Evolutionary conservation across 2,797 vertebrate genomes (phyloP).

Genomic region (Enteromius unitaeniatus): DNA sequence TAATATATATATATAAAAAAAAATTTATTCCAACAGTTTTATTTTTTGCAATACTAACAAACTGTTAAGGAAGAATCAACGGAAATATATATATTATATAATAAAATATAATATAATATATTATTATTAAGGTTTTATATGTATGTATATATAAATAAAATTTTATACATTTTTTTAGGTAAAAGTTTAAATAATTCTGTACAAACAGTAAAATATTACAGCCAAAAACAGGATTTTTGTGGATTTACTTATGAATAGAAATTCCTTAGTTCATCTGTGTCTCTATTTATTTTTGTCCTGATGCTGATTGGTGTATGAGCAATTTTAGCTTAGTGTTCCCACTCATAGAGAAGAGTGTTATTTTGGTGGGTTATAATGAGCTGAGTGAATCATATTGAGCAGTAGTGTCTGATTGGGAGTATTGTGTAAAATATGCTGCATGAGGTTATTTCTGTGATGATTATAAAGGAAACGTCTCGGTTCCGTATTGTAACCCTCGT

Average conservation of each 20-base stretch:
- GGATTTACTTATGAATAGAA: too few relatives aligned
- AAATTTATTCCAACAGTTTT: background rate
- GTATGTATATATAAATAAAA: too few relatives aligned
- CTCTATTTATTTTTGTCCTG: background rate
- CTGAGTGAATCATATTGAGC: background rate
- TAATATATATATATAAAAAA: too few relatives aligned
- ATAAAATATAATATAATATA: background rate
- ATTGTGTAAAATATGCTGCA: background rate
- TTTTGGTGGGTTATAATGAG: background rate
- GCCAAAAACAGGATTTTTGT: background rate
- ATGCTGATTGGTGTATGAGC: background rate
- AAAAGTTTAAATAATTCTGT: too few relatives aligned
- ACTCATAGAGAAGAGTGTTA: background rate
- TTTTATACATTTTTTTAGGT: too few relatives aligned
- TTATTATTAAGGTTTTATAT: too few relatives aligned
- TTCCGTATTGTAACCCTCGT: too few relatives aligned
- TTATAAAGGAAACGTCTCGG: background rate
- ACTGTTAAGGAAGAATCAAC: too few relatives aligned
- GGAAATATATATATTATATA: too few relatives aligned
- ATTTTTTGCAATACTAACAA: background rate
- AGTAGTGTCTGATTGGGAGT: background rate
- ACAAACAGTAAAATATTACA: background rate
- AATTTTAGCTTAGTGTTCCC: background rate
- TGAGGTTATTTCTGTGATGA: background rate
- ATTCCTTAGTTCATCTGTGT: background rate